phyloP scores from a whole-genome alignment of 1,140 invertebrate genomes.

The Rhagoletis zephyria region DNA sequence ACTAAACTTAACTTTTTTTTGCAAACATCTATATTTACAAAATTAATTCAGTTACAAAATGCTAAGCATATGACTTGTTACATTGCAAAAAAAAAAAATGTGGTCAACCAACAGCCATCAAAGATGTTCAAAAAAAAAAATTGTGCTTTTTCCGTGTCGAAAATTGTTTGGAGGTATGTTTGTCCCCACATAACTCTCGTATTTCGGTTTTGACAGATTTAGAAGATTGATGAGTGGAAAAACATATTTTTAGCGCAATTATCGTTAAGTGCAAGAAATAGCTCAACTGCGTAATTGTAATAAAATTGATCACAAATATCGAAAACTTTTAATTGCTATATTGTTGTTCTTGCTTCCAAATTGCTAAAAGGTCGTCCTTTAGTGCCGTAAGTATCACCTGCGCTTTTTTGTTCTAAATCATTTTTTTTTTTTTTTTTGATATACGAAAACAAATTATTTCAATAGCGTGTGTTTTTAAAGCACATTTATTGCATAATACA shows the following conservation, averaged over 20 bases:
- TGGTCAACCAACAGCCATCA: neutral
- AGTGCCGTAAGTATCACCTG: no score
- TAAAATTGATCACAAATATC: constrained; percentile 4
- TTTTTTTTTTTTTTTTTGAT: no score
- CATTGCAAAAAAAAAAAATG: neutral
- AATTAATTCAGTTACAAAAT: neutral
- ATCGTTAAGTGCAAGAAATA: neutral
- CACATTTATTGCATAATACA: constrained; percentile 46
- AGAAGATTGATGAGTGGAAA: neutral
- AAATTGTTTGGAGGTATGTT: neutral
- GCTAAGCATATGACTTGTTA: no score
- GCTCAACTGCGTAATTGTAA: neutral
- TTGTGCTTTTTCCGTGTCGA: neutral
- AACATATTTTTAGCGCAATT: neutral
- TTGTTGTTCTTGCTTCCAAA: neutral
- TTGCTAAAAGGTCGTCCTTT: no score
- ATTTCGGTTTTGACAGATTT: neutral
- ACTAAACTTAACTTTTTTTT: neutral
- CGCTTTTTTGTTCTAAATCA: no score
- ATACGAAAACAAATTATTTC: neutral
- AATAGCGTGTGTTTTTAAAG: neutral
- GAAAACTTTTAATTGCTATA: neutral
- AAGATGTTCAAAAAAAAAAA: neutral
- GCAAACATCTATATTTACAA: neutral
- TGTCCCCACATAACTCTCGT: neutral